Base-by-base conservation (phyloP, 2,888 invertebrate genomes). In the Serripes groenlandicus region DNA sequence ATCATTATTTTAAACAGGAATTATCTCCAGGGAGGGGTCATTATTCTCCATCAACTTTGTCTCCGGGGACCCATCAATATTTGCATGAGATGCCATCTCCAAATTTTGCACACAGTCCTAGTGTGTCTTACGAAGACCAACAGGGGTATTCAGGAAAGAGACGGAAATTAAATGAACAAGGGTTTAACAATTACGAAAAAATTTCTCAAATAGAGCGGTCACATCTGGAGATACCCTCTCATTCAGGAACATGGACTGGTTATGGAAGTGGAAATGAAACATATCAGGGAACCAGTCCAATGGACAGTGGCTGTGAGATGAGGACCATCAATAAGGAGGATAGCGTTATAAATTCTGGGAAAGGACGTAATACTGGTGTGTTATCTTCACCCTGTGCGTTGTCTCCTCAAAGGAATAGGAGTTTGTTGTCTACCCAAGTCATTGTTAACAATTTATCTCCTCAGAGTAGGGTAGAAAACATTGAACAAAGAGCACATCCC, bases 1-100 rank as follows among this genome's bases (percentile, higher is more conserved):
- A 37, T 66, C 34, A 11, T 30, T 66, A 66, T 66, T 66, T 42
- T 28, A 37, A n/a, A 35, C 66, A 66, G 26, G 49, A 66, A n/a
- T 23, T 66, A 18, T 66, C 66, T 15, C 66, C 66, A 42, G 66
- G 66, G 49, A 66, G 66, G 11, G 28, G 42, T 42, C 66, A 66
- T 42, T 66, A 66, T 66, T 66, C 66, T 42, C 42, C 66, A 3
- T 42, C 23, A 42, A 26, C 11, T 66, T 66, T 66, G 35, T 42
- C 66, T 9, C 66, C 66, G 4, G n/a, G 35, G 18, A 42, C 11
- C 11, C 34, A 23, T 26, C 66, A 42, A 21, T 66, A 66, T 37
- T 4, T 23, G 26, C 11, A n/a, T 26, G 49, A 66, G 15, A 66
- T 37, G 66, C 66, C 66, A 1, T 32, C 62, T 34, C 62, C 62